Conservation (phyloP, 2,797 vertebrate species). For the Muscicapa comitata region DNA sequence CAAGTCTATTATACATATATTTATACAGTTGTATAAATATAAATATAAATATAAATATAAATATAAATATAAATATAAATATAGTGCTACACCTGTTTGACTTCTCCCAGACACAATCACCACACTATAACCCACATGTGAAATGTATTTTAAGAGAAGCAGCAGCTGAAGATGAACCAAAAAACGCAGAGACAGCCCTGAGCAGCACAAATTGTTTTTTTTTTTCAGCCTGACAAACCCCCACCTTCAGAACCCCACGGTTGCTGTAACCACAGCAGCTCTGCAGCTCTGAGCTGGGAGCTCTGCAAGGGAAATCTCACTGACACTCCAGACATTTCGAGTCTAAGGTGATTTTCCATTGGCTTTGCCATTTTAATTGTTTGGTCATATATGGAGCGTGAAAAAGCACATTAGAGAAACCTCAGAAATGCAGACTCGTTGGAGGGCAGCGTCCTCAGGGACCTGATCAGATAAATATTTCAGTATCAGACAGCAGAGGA, state of each 20-base stretch:
- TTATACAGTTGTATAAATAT: no score
- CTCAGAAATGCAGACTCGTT: neutral
- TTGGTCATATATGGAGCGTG: fast-evolving
- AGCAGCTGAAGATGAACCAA: neutral
- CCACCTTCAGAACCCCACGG: fast-evolving
- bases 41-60: neutral
- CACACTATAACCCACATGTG: fast-evolving
- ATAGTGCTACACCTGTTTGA: neutral
- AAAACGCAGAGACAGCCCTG: neutral
- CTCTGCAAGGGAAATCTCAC: neutral
- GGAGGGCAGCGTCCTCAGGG: neutral
- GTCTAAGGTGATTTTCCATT: neutral
- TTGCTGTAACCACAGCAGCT: neutral
- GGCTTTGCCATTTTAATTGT: neutral
- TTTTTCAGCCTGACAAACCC: neutral
- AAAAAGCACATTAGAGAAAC: neutral
- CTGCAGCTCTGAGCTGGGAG: neutral
- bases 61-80: neutral
- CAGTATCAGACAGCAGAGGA: neutral
- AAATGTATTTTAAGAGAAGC: neutral
- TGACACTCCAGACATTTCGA: neutral
- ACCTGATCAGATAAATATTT: neutral
- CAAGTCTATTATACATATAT: no score
- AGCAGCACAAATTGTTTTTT: neutral
- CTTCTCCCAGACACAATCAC: neutral